Evolutionary conservation across 2,888 invertebrate genomes (phyloP), one percentile per base, ranked within the genome.

Genomic region (Caenorhabditis macrosperma): DNA sequence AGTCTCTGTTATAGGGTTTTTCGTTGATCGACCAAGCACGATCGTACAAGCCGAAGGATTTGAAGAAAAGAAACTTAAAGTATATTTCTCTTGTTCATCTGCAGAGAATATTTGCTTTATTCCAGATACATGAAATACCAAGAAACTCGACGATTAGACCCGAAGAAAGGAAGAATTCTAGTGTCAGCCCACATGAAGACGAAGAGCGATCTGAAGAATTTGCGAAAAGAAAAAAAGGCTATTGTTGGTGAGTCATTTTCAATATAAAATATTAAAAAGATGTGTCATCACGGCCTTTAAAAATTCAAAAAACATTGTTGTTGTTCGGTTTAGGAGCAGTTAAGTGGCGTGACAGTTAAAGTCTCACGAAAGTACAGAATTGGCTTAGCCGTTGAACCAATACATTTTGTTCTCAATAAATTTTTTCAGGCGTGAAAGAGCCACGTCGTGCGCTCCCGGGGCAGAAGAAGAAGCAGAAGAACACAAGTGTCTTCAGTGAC

Each of bases 1-100:
- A n/a, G n/a, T n/a, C n/a, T n/a, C n/a, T 28, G 15, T 46, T 72
- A n/a, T 26, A 78, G 78, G 84, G 84, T 46, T 78, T 78, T 20
- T 84, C 82, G 5, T 48, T 84, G 28, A 74, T 84, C 41, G 84
- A 84, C 20, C 82, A 80, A 69, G 81, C 78, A 0, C 75, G 84
- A 9, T 60, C 71, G 1, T 48, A 67, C 41, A 75, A 78, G 17
- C 78, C 82, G 35, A 72, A 71, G 44, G 82, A 84, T 46, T 59
- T 82, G 35, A 79, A 78, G 24, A 78, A 75, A 33, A 57, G 82
- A 28, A 84, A 82, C 35, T 41, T 82, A 55, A 69, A 71, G 66
- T 83, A 50, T 55, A 67, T 75, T 20, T 20, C 20, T n/a, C n/a
- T n/a, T n/a, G n/a, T n/a, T n/a, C n/a, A n/a, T n/a, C n/a, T n/a